These are phyloP conservation scores for Corvus cornix DNA, from an alignment of 2,113 vertebrate genomes.

Conservation along the genomic window DNA sequence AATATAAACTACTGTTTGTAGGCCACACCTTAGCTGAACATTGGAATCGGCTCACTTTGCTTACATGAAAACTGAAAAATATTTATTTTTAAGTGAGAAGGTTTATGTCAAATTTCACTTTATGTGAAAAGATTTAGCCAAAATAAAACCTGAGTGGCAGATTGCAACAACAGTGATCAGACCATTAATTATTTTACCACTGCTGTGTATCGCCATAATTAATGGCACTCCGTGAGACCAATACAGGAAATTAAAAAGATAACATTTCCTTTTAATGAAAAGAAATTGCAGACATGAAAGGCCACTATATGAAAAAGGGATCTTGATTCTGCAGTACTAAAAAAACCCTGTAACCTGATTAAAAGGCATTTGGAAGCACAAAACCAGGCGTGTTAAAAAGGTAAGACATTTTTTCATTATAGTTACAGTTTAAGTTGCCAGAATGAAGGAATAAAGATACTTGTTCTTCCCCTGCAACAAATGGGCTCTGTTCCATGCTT, in stretches of 20 bases:
- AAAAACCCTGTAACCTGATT: not conserved
- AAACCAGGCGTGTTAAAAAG: not conserved
- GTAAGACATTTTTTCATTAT: not conserved
- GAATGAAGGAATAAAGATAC: not conserved
- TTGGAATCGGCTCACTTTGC: not conserved
- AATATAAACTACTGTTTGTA: not conserved
- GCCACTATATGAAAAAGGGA: not conserved
- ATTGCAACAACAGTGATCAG: not conserved
- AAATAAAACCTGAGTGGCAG: not conserved
- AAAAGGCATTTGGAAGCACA: constrained; percentile 14
- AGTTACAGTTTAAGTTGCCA: not conserved
- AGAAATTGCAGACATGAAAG: not conserved
- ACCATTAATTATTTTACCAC: not conserved
- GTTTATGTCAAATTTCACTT: not conserved
- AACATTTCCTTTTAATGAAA: constrained; percentile 25
- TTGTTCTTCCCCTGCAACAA: not conserved
- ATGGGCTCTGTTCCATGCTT: not conserved
- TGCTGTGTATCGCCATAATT: not conserved
- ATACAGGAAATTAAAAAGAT: constrained; percentile 11
- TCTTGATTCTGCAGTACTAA: not conserved
- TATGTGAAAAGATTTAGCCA: not conserved
- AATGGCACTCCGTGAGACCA: not conserved
- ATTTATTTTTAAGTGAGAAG: not conserved
- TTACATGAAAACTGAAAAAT: not conserved
- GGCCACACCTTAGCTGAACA: not conserved